These are phyloP conservation scores for Drosophila meridionalis DNA, from an alignment of 2,888 invertebrate species.

Conservation along the genomic window DNA sequence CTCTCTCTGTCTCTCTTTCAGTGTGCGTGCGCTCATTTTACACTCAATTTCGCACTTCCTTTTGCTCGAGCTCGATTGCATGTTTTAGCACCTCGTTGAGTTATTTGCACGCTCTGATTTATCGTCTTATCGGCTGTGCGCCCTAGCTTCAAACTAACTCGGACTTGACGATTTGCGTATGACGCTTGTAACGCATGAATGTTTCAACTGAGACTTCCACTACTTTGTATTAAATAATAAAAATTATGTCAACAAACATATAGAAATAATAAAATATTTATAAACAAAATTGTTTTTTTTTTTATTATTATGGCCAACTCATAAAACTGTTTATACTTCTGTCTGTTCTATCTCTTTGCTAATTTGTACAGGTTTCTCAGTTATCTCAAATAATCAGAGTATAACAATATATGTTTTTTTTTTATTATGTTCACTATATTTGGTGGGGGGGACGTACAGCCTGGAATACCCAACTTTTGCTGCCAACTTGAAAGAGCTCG, in stretches of 20 bases:
- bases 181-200: conserved; percentile 5
- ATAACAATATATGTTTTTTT: neutral
- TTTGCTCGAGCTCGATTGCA: conserved; percentile 59
- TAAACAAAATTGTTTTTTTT: neutral
- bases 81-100: conserved; percentile 68
- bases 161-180: conserved; percentile 9
- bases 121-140: conserved; percentile 46
- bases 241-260: neutral
- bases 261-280: neutral
- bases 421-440: neutral
- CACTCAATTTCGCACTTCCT: conserved; percentile 59
- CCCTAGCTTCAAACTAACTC: conserved; percentile 32
- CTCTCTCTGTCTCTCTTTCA: neutral
- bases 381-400: conserved; percentile 6
- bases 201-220: neutral
- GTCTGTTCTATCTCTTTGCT: conserved; percentile 10
- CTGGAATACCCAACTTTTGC: neutral
- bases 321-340: conserved; percentile 2
- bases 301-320: neutral
- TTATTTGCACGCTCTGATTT: conserved; percentile 71
- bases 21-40: neutral
- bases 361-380: conserved; percentile 10
- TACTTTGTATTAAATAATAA: neutral
- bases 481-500: neutral
- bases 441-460: conserved; percentile 1